phyloP scores from a whole-genome alignment of 2,113 vertebrate genomes.

The Rana temporaria region DNA sequence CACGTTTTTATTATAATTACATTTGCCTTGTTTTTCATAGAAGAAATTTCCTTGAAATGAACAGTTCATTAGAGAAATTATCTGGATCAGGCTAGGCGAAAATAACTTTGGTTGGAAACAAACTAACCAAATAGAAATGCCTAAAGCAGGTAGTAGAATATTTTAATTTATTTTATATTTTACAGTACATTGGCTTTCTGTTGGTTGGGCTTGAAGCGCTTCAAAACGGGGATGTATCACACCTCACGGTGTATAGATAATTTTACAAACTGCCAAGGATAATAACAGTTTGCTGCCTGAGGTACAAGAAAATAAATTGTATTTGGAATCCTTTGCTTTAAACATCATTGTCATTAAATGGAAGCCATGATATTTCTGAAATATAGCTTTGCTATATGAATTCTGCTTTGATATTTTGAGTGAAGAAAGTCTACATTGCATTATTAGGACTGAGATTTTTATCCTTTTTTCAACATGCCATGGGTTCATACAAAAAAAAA shows the following conservation, averaged over 20 bases:
- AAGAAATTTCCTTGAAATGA: too few species aligned
- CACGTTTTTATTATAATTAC: too few species aligned
- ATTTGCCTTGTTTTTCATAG: too few species aligned
- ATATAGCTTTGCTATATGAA: constrained; percentile 5
- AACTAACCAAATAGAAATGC: background rate
- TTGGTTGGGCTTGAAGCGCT: background rate
- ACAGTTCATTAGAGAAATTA: background rate
- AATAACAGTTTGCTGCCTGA: constrained; percentile 35
- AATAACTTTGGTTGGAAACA: background rate
- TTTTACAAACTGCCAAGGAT: constrained; percentile 28
- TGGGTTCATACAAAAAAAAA: too few species aligned
- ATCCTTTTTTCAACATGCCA: too few species aligned
- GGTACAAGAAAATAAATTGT: constrained; percentile 30
- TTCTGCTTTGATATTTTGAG: too few species aligned
- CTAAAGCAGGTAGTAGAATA: constrained; percentile 8
- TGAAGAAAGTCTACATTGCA: too few species aligned
- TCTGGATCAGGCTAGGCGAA: background rate
- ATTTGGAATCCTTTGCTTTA: constrained; percentile 12
- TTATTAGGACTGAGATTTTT: too few species aligned
- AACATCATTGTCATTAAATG: constrained; percentile 14
- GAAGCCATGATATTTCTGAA: background rate
- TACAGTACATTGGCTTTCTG: background rate
- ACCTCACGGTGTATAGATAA: background rate
- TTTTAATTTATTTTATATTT: constrained; percentile 27
- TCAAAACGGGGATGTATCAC: background rate